Conservation (phyloP, 2,888 invertebrate genomes). For the Helobdella robusta region DNA sequence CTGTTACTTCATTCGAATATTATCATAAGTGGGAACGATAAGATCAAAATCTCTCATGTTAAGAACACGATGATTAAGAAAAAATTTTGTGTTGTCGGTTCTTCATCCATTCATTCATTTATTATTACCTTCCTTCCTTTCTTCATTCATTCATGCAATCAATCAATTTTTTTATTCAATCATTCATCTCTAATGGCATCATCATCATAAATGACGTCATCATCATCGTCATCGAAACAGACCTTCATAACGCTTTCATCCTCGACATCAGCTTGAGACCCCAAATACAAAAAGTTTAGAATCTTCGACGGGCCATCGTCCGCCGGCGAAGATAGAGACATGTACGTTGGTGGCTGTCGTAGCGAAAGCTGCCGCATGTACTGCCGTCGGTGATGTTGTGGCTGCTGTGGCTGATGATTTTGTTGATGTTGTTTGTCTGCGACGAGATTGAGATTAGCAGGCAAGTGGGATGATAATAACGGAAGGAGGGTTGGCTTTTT, state of each 20-base stretch:
- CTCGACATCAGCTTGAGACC: constrained; percentile 6
- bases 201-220: too few relatives aligned
- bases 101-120: neutral
- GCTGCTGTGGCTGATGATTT: neutral
- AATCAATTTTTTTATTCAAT: too few relatives aligned
- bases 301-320: neutral
- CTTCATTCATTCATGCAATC: neutral
- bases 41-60: too few relatives aligned
- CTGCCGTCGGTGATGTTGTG: neutral
- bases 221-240: too few relatives aligned
- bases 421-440: neutral
- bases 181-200: too few relatives aligned
- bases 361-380: neutral
- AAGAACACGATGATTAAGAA: too few relatives aligned
- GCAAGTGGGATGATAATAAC: too few relatives aligned
- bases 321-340: neutral
- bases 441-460: neutral
- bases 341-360: neutral
- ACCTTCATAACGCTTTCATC: neutral
- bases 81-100: too few relatives aligned
- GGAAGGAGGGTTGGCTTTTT: neutral
- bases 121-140: neutral
- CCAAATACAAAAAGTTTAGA: constrained; percentile 15
- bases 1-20: too few relatives aligned
- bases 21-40: too few relatives aligned